Evolutionary conservation across 1,140 invertebrate species (phyloP).

Genomic region (Anastatus disparis): DNA sequence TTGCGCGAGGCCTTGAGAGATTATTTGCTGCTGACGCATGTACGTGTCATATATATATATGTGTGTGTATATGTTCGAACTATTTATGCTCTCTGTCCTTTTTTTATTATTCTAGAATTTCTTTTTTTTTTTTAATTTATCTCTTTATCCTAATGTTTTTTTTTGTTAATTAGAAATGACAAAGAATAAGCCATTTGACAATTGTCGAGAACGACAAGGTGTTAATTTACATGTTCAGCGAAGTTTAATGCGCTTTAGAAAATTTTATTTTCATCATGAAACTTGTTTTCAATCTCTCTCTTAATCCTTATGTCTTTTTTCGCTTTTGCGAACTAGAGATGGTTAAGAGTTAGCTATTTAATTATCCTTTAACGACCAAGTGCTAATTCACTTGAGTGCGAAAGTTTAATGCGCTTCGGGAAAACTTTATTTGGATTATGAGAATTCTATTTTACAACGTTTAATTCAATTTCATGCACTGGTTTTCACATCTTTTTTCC

Average conservation of each 20-base stretch:
- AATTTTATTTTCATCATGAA: too few relatives aligned
- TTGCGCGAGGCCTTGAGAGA: constrained; percentile 52
- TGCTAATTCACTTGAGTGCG: too few relatives aligned
- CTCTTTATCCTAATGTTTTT: neutral
- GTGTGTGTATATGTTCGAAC: neutral
- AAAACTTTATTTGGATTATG: too few relatives aligned
- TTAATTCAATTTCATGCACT: too few relatives aligned
- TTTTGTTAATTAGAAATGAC: neutral
- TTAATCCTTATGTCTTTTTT: neutral
- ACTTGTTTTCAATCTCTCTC: neutral
- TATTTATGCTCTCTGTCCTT: neutral
- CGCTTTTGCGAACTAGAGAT: too few relatives aligned
- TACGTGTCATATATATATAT: constrained; percentile 11
- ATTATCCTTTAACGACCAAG: too few relatives aligned
- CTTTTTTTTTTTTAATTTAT: neutral
- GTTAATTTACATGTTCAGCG: neutral
- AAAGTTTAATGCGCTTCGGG: too few relatives aligned
- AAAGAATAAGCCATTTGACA: neutral
- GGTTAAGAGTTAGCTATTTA: too few relatives aligned
- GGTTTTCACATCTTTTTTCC: too few relatives aligned
- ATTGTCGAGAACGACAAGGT: neutral
- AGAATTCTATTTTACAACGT: too few relatives aligned
- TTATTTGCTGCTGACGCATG: constrained; percentile 47
- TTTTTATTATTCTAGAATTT: neutral
- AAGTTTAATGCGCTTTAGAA: too few relatives aligned